Base-by-base conservation (phyloP, 2,888 invertebrate species). In the Neelides folsomi region DNA sequence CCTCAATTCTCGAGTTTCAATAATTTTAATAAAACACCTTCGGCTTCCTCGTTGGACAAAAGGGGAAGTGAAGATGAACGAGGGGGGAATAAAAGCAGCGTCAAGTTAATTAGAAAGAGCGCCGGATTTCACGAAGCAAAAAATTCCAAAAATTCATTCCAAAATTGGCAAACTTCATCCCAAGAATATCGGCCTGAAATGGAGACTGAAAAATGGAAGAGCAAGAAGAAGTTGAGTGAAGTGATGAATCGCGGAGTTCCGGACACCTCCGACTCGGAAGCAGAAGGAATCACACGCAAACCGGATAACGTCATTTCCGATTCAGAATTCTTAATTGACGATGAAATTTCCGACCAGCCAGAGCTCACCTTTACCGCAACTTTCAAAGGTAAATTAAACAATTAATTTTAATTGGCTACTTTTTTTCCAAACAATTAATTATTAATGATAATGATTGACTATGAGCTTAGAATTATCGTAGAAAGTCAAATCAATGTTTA, bases 321-420 rank as follows among this genome's bases (percentile, higher is more conserved):
- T 45, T 59, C 60, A 3, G 86, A 86, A 69, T 86, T 81, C 71
- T 78, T 89, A 56, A 80, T 81, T 56, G 89, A 90, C 66, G 89
- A 90, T 65, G 89, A 90, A 71, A 89, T 90, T 55, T 86, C 86
- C 40, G 89, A 90, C 72, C 89, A 90, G 67, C 89, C 89, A 10
- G 87, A 82, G 1, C 69, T 90, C 58, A 75, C 85, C 12, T 86
- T 86, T 44, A 27, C 27, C 3, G 27, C 27, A 5, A 62, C 59
- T 39, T 62, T 58, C 45, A 59, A 62, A 57, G 58, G 58, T 59
- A 47, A 46, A 36, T 10, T 1, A 16, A 15, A 37, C 27, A 27
- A 27, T 27, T 39, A n/a, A n/a, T 51, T 53, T 13, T 18, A 36
- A 5, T 12, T 13, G 9, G 12, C 19, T 16, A 37, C 15, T 7